Base-by-base conservation (phyloP, 2,888 invertebrate genomes). In the Drosophila melanosoma region DNA sequence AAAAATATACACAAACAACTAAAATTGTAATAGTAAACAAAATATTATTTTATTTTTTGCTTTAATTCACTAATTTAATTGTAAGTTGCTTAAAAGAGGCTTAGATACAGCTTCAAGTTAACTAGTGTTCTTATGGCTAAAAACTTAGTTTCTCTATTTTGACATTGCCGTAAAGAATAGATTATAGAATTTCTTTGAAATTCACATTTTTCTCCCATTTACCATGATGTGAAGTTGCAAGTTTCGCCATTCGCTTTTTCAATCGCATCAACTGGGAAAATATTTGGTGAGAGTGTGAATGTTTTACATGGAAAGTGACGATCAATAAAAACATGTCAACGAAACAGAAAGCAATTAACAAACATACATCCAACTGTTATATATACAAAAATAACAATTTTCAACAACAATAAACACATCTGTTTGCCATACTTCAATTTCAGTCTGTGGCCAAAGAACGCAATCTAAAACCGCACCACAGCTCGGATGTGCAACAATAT, bases 321-420 rank as follows among this genome's bases (percentile, higher is more conserved):
- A 67, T 42, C 51, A 56, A 57, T 36, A 57, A 57, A 57, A 68
- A 57, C 56, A 51, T 56, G 23, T 51, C 68, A 67, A 32, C 49
- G 40, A 67, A 49, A 67, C 68, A 33, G 40, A 68, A 68, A 51
- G 56, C 68, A 68, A 68, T 68, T 68, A 59, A 69, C 69, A 69
- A 68, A 58, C 58, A 57, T 29, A 38, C 53, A 56, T 33, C 6
- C 48, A 66, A 57, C 57, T 36, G 66, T 29, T 23, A 53, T 53
- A 12, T 38, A 6, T 29, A 6, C n/a, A 49, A 49, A 49, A 35
- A 33, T 23, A 35, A 15, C n/a, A 42, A 40, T 33, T 38, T 45
- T 56, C 11, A 20, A 17, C 32, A 17, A 48, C 48, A 57, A 68
- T 68, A 68, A 68, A 57, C 38, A 35, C 38, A 40, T 12, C 38